These are phyloP conservation scores for Lutjanus argentimaculatus DNA, from an alignment of 2,797 vertebrate genomes.

Conservation along the genomic window DNA sequence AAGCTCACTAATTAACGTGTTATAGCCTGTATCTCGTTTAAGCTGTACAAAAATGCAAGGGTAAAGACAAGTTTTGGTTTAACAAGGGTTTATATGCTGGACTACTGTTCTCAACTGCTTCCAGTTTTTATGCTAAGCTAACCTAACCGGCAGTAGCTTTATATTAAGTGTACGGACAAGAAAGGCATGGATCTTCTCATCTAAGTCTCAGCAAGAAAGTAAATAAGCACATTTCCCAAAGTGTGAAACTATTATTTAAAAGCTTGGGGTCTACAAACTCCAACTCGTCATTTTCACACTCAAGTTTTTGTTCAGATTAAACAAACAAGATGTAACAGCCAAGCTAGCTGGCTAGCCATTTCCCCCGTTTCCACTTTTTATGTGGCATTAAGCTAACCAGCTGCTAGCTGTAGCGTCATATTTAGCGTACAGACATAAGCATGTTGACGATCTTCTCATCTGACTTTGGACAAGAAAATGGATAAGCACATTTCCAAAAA, in stretches of 20 bases:
- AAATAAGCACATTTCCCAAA: background rate
- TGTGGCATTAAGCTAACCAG: background rate
- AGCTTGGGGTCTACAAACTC: background rate
- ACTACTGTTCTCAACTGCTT: background rate
- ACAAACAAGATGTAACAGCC: too few species aligned
- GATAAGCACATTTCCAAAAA: background rate
- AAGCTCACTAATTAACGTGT: background rate
- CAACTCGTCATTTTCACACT: background rate
- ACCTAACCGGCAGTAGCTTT: background rate
- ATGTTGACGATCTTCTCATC: background rate
- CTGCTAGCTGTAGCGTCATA: background rate
- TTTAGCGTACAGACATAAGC: background rate
- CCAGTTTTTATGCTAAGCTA: background rate
- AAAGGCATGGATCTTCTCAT: too few species aligned
- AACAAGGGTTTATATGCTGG: too few species aligned
- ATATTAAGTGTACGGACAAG: too few species aligned
- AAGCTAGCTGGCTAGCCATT: background rate
- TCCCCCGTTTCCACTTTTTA: background rate
- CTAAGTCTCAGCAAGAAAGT: background rate
- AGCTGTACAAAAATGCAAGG: background rate
- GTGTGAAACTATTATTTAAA: too few species aligned
- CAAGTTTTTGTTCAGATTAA: too few species aligned
- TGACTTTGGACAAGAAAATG: background rate
- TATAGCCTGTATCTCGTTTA: background rate
- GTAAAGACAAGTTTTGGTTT: background rate